Conservation (phyloP, 2,888 invertebrate genomes). For the Drosophila falleni region DNA sequence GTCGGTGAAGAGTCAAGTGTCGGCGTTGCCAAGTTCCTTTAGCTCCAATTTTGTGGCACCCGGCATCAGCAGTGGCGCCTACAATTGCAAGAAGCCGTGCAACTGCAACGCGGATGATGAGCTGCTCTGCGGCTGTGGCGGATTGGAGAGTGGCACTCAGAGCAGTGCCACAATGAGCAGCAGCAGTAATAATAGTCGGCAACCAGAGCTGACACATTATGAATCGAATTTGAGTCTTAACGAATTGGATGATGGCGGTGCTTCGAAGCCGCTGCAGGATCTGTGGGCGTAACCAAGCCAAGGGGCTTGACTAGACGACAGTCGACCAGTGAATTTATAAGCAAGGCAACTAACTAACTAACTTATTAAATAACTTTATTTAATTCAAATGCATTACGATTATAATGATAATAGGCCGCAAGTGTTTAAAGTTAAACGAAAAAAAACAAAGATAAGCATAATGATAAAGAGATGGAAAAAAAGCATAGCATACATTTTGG, state of each 20-base stretch:
- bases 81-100: constrained; percentile 83
- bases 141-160: constrained; percentile 74
- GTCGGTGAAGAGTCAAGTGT: constrained; percentile 33
- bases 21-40: constrained; percentile 78
- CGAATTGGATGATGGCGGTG: constrained; percentile 71
- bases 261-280: constrained; percentile 65
- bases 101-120: constrained; percentile 76
- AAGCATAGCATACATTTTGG: constrained; percentile 62
- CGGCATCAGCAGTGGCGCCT: constrained; percentile 53
- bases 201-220: constrained; percentile 80
- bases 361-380: constrained; percentile 22
- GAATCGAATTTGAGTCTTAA: constrained; percentile 83
- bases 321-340: constrained; percentile 80
- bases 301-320: constrained; percentile 26
- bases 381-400: constrained; percentile 28
- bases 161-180: constrained; percentile 83
- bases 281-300: constrained; percentile 82
- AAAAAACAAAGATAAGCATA: constrained; percentile 1
- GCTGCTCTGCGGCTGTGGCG: constrained; percentile 72
- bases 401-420: constrained; percentile 7
- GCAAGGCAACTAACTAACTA: constrained; percentile 42
- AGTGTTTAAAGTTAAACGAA: constrained; percentile 4
- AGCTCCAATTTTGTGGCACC: constrained; percentile 83
- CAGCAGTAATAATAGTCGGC: constrained; percentile 78
- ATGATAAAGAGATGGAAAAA: background rate